Evolutionary conservation across 2,888 invertebrate genomes (phyloP).

Genomic region (Monopis laevigella): DNA sequence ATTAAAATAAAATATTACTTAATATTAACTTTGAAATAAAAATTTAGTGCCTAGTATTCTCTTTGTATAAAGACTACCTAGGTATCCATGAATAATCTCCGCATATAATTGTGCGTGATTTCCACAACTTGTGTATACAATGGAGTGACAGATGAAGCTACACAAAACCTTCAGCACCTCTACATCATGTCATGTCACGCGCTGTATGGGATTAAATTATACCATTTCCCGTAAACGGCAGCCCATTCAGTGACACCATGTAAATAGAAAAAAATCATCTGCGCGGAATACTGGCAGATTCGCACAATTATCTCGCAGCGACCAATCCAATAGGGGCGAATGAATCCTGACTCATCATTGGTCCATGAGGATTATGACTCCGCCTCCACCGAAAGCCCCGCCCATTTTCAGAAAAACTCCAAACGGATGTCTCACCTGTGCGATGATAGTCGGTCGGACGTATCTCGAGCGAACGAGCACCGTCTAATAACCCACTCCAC

Average conservation of each 20-base stretch:
- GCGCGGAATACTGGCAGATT: conserved; percentile 37
- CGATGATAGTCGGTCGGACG: conserved; percentile 37
- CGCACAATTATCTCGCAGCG: conserved; percentile 54
- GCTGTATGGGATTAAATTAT: conserved; percentile 38
- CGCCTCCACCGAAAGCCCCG: conserved; percentile 50
- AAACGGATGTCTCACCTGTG: conserved; percentile 36
- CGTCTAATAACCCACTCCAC: conserved; percentile 25
- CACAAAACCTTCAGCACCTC: conserved; percentile 40
- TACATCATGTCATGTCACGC: conserved; percentile 51
- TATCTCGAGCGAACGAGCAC: conserved; percentile 32
- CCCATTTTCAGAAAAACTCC: conserved; percentile 40
- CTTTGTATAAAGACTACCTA: too few relatives aligned
- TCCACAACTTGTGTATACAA: too few relatives aligned
- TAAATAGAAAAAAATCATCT: neutral
- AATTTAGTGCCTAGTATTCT: too few relatives aligned
- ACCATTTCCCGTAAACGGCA: conserved; percentile 41
- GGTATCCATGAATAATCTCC: too few relatives aligned
- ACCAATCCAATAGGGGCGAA: conserved; percentile 44
- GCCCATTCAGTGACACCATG: conserved; percentile 38
- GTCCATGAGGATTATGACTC: conserved; percentile 36
- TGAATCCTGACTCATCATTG: conserved; percentile 30
- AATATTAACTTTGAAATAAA: too few relatives aligned
- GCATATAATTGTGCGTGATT: too few relatives aligned
- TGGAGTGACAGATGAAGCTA: too few relatives aligned
- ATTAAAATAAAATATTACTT: too few relatives aligned